These are phyloP conservation scores for Centropus unirufus DNA, from an alignment of 2,113 vertebrate species.

Conservation along the genomic window DNA sequence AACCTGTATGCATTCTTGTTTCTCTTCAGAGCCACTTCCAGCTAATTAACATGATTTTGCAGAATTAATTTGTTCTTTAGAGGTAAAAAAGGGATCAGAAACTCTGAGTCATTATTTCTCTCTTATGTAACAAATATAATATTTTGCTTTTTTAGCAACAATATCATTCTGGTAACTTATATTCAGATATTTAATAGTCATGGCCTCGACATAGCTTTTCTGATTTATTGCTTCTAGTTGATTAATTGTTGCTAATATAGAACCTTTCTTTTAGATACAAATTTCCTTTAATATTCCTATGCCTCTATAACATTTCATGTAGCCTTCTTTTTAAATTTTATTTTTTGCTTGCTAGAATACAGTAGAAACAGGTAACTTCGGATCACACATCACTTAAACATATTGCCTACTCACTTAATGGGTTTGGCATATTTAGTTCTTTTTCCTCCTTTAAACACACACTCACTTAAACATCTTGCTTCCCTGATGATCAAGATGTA, in stretches of 20 bases:
- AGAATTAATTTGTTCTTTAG: not conserved
- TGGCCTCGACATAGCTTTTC: not conserved
- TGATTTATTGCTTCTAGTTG: not conserved
- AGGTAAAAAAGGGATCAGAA: not conserved
- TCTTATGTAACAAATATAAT: not conserved
- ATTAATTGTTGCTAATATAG: not conserved
- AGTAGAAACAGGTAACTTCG: not conserved
- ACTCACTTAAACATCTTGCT: no score
- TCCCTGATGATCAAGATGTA: not conserved
- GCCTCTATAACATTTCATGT: not conserved
- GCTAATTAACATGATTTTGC: not conserved
- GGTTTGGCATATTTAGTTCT: not conserved
- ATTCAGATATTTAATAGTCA: not conserved
- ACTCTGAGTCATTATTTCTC: not conserved
- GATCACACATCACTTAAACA: not conserved
- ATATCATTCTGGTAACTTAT: not conserved
- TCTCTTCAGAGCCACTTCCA: not conserved
- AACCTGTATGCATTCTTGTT: not conserved
- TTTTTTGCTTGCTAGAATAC: not conserved
- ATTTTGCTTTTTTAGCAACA: not conserved
- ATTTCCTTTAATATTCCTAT: not conserved
- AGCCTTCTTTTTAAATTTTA: not conserved
- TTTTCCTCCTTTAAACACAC: not conserved
- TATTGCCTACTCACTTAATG: not conserved
- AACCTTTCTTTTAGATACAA: not conserved